These are phyloP conservation scores for Rhaphigaster nebulosa DNA, from an alignment of 2,888 invertebrate species.

Conservation along the genomic window DNA sequence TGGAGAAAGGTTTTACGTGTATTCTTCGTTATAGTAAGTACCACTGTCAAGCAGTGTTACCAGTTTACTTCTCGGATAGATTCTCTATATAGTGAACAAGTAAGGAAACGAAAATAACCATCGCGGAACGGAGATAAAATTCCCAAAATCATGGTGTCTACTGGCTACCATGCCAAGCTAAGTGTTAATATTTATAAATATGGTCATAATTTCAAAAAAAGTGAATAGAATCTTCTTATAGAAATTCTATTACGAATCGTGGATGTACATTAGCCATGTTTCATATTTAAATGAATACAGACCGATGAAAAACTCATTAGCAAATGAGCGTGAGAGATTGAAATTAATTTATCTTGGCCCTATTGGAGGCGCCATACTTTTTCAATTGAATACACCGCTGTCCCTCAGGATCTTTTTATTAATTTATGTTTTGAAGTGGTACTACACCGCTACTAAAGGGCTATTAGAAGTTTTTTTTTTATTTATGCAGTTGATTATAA, in stretches of 20 bases:
- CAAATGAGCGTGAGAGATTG: background rate
- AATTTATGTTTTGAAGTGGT: background rate
- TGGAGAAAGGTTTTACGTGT: too few relatives aligned
- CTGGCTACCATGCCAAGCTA: too few relatives aligned
- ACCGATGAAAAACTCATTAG: slow-evolving; percentile 25
- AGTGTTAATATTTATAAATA: too few relatives aligned
- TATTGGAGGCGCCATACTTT: background rate
- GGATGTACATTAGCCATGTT: background rate
- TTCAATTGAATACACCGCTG: background rate
- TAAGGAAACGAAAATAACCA: too few relatives aligned
- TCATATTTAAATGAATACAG: slow-evolving; percentile 9
- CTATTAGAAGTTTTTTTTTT: background rate
- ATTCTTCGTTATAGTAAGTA: too few relatives aligned
- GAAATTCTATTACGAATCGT: background rate
- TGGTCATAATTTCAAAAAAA: background rate
- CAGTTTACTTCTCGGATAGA: too few relatives aligned
- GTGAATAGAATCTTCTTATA: background rate
- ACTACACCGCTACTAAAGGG: background rate
- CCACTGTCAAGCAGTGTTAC: too few relatives aligned
- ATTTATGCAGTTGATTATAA: background rate
- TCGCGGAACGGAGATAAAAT: too few relatives aligned
- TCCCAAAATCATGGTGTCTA: too few relatives aligned
- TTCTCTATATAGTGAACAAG: too few relatives aligned
- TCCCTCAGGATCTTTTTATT: background rate
- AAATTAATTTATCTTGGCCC: slow-evolving; percentile 13